Evolutionary conservation across 2,888 invertebrate genomes (phyloP).

Genomic region (Drosophila infuscata): DNA sequence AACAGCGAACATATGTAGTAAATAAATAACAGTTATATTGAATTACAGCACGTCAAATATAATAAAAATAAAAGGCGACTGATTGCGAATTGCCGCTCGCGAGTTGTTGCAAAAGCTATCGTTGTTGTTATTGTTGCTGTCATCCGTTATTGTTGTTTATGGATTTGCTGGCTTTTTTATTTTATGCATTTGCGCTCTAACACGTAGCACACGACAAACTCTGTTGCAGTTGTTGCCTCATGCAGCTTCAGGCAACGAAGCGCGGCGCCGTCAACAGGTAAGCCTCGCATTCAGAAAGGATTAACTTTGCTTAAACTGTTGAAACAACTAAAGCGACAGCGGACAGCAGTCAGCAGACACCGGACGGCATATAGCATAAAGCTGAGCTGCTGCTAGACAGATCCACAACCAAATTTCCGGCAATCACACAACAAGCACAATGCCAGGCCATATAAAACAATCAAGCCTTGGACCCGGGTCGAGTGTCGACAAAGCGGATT

Average conservation of each 20-base stretch:
- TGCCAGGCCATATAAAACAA: slow-evolving; percentile 31
- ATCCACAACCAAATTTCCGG: slow-evolving; percentile 37
- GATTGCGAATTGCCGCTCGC: slow-evolving; percentile 27
- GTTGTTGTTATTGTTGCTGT: slow-evolving; percentile 31
- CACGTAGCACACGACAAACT: slow-evolving; percentile 46
- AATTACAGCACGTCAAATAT: slow-evolving; percentile 24
- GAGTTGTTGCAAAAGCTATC: slow-evolving; percentile 23
- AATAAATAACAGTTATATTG: slow-evolving; percentile 41
- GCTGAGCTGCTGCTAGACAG: slow-evolving; percentile 12
- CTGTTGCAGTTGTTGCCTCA: neutral
- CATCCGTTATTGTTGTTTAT: slow-evolving; percentile 61
- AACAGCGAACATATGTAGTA: slow-evolving; percentile 20
- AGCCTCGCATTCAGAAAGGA: slow-evolving; percentile 71
- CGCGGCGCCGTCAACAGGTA: slow-evolving; percentile 72
- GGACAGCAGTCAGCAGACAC: slow-evolving; percentile 22
- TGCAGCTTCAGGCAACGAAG: slow-evolving; percentile 25
- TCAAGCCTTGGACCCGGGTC: slow-evolving; percentile 12
- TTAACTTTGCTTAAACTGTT: slow-evolving; percentile 74
- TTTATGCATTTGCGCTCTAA: slow-evolving; percentile 60
- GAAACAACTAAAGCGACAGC: slow-evolving; percentile 57
- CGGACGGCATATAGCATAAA: slow-evolving; percentile 7
- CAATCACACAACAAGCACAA: slow-evolving; percentile 34
- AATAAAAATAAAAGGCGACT: slow-evolving; percentile 10
- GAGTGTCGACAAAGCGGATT: slow-evolving; percentile 73
- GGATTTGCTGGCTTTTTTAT: slow-evolving; percentile 56